Percentiles rank a stretch among this genome's conserved stretches.
Conservation (phyloP, 2,797 vertebrate genomes). For the Schizopygopsis pylzovi region DNA sequence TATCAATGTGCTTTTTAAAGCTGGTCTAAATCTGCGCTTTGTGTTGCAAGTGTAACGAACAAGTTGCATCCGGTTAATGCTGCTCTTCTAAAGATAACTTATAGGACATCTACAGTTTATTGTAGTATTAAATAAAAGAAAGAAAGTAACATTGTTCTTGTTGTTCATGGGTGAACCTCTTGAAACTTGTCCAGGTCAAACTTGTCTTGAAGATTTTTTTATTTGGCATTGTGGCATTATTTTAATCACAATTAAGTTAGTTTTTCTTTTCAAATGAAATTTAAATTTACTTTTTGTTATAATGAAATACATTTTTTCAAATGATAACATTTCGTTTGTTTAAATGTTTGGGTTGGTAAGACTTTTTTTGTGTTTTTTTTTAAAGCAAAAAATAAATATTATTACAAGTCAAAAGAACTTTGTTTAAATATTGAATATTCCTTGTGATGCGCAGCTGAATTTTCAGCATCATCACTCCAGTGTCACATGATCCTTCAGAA, state of each 20-base stretch:
- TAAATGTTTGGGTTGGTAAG: too few species aligned
- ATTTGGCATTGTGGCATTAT: background rate
- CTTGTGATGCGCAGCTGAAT: too few species aligned
- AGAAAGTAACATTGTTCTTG: background rate
- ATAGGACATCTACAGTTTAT: background rate
- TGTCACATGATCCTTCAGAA: too few species aligned
- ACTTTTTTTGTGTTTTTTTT: too few species aligned
- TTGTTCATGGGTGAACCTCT: background rate
- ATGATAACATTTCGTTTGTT: too few species aligned
- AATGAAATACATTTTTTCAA: too few species aligned
- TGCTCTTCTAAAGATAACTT: background rate
- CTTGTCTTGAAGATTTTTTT: background rate
- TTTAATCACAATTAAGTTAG: background rate
- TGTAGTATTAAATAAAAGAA: background rate
- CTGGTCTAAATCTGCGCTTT: slow-evolving; percentile 10
- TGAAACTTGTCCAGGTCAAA: background rate
- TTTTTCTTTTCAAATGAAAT: background rate
- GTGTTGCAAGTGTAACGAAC: slow-evolving; percentile 3
- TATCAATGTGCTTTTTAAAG: slow-evolving; percentile 22
- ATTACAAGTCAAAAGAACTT: too few species aligned
- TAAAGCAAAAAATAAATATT: too few species aligned
- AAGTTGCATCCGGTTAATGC: slow-evolving; percentile 18
- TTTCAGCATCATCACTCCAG: too few species aligned
- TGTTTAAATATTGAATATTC: too few species aligned
- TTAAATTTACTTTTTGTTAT: background rate